Percentiles rank a stretch among this genome's conserved stretches.
Conservation (phyloP, 2,797 vertebrate genomes). For the Tamandua tetradactyla region DNA sequence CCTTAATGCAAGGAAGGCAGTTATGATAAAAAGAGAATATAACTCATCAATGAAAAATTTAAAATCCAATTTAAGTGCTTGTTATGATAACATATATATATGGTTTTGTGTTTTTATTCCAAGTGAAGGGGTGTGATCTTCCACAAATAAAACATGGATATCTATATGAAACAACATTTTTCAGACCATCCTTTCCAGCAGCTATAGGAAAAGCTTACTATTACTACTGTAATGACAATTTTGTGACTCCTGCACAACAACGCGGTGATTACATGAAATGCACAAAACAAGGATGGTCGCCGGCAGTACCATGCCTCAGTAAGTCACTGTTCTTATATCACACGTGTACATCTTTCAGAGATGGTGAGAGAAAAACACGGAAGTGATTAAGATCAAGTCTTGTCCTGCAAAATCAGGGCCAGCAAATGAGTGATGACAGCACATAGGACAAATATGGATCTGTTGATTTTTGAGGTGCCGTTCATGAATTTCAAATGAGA, state of each 20-base stretch:
- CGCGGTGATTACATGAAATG: rapidly evolving
- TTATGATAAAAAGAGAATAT: not conserved
- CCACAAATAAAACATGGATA: slow-evolving; percentile 68
- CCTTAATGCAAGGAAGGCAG: rapidly evolving
- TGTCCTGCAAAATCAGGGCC: not conserved
- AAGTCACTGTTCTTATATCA: slow-evolving; percentile 65
- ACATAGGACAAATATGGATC: not conserved
- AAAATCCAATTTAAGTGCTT: not conserved
- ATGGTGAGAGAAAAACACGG: rapidly evolving
- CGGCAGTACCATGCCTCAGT: slow-evolving; percentile 81
- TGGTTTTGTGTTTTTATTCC: slow-evolving; percentile 50
- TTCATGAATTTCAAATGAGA: not conserved
- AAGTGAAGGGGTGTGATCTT: slow-evolving; percentile 78
- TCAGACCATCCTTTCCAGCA: rapidly evolving
- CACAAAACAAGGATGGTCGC: slow-evolving; percentile 58
- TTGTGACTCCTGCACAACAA: rapidly evolving
- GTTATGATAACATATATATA: not conserved
- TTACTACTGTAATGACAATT: rapidly evolving
- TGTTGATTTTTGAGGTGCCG: rapidly evolving
- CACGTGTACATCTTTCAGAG: not conserved
- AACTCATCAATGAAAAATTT: not conserved
- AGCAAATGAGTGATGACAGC: not conserved
- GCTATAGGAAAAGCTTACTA: rapidly evolving
- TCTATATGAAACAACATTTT: rapidly evolving
- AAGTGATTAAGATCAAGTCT: not conserved